A percentile compares a stretch with the other conserved stretches of the same genome.
Evolutionary conservation across 2,888 invertebrate species (phyloP).

Genomic region (Allolobophora icterica): DNA sequence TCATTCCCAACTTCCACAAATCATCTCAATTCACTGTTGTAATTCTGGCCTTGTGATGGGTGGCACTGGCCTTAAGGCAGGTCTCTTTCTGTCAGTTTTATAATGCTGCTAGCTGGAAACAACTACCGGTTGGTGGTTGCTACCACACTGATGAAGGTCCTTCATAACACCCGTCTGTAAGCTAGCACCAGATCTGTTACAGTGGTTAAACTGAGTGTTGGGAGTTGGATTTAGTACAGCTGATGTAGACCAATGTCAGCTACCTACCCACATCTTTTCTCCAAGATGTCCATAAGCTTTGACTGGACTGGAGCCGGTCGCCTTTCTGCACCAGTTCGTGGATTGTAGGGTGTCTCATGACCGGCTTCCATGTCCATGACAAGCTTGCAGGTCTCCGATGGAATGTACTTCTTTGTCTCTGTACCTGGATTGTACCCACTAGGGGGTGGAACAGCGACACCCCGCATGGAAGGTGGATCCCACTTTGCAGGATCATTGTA

Average conservation of each 20-base stretch:
- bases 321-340: slow-evolving; percentile 39
- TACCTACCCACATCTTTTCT: slow-evolving; percentile 40
- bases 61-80: background rate
- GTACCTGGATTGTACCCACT: slow-evolving; percentile 27
- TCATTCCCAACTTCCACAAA: background rate
- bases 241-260: background rate
- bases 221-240: no score
- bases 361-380: slow-evolving; percentile 44
- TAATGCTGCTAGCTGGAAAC: background rate
- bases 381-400: slow-evolving; percentile 45
- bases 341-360: slow-evolving; percentile 38
- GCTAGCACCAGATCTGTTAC: background rate
- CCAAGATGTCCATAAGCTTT: slow-evolving; percentile 34
- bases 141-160: background rate
- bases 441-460: background rate
- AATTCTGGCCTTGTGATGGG: background rate
- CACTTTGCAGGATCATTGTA: background rate
- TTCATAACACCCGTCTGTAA: background rate
- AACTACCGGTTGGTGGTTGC: background rate
- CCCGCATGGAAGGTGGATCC: background rate
- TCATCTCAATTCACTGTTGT: background rate
- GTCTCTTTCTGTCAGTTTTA: background rate
- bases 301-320: slow-evolving; percentile 40
- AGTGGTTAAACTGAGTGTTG: no score
- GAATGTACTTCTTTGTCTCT: slow-evolving; percentile 34